Evolutionary conservation across 1,140 invertebrate species (phyloP), one percentile per base, ranked within the genome.

Genomic region (Adoxophyes honmai): DNA sequence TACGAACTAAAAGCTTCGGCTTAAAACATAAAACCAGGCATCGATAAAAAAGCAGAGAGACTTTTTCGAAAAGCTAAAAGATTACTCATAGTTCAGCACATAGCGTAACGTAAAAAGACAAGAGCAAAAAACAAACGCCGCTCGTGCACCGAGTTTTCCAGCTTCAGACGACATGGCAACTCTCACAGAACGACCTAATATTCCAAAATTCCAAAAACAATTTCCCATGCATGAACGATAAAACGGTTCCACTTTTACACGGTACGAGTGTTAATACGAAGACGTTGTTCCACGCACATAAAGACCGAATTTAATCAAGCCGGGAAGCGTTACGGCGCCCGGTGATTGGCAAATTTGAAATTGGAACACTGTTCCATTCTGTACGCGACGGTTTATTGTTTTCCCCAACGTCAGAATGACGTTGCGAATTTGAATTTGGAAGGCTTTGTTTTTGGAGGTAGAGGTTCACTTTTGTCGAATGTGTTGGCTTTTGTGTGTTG

Each of bases 301-400:
- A 79, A 71, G 68, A 71, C 60, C 52, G 61, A 73, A 79, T 79
- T 75, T 78, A 76, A 76, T 76, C 68, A 75, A 71, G 70, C 70
- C 62, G 8, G 56, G 55, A 28, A 54, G 53, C 34, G 64, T 66
- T 55, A 64, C 55, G 51, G 59, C 57, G 57, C 51, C n/a, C 38
- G 37, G 38, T 51, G 63, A 66, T 72, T 68, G 60, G 34, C 60
- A 65, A 68, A 67, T 66, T 60, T 61, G 62, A 71, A 71, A 66
- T 68, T 71, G 69, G 60, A 63, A 69, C 57, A 14, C 78, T 76
- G 78, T 76, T 72, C 64, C 64, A 65, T 70, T 70, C 68, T 36
- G 54, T 37, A 55, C 62, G 60, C 54, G 68, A 73, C 64, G 34
- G 28, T 48, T 33, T 28, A 48, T 48, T 48, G 42, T 48, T 48